These are phyloP conservation scores for Myrmophylax atrothorax DNA, from an alignment of 2,113 vertebrate genomes.

Conservation along the genomic window DNA sequence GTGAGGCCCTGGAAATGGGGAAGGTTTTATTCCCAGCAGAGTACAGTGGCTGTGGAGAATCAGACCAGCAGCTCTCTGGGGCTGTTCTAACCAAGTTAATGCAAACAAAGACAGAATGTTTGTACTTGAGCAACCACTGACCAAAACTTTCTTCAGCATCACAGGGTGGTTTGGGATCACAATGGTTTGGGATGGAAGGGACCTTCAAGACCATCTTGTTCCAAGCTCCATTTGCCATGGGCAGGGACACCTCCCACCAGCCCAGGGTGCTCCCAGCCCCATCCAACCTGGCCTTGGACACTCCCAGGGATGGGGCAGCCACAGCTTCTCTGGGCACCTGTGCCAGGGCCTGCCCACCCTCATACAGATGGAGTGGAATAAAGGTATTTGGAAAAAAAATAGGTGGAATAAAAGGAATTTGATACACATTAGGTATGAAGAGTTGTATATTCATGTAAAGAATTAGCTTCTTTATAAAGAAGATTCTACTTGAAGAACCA, in stretches of 20 bases:
- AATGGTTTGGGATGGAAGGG: background rate
- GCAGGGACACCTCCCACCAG: background rate
- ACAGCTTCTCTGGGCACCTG: background rate
- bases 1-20: background rate
- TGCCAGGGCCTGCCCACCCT: background rate
- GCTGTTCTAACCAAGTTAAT: background rate
- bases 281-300: rapidly evolving
- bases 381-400: background rate
- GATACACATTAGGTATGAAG: background rate
- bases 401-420: background rate
- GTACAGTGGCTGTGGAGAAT: background rate
- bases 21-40: background rate
- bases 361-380: no score
- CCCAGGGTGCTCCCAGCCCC: background rate
- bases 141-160: background rate
- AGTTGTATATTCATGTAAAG: background rate
- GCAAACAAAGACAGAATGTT: background rate
- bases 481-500: background rate
- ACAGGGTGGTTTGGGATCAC: background rate
- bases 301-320: background rate
- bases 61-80: background rate
- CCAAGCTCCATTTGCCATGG: background rate
- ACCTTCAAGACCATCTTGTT: rapidly evolving
- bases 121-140: background rate
- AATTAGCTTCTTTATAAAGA: background rate